A percentile compares a stretch with the other conserved stretches of the same genome.
phyloP scores from a whole-genome alignment of 2,888 invertebrate genomes.

The Drosophila paramelanica region DNA sequence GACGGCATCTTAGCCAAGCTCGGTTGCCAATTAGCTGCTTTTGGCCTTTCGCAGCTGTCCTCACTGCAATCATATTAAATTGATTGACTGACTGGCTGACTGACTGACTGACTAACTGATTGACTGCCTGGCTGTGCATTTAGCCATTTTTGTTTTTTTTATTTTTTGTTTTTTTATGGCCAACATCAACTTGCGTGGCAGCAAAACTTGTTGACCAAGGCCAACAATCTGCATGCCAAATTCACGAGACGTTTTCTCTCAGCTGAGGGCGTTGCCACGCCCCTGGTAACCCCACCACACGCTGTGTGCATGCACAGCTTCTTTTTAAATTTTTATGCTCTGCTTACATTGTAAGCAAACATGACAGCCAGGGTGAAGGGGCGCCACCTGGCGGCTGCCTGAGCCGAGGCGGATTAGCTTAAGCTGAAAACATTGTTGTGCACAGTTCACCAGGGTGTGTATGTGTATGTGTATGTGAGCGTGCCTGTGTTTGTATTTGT shows the following conservation, averaged over 20 bases:
- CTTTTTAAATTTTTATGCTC: slow-evolving; percentile 38
- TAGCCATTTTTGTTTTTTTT: neutral
- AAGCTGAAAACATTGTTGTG: slow-evolving; percentile 47
- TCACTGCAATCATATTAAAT: slow-evolving; percentile 35
- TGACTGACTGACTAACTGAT: slow-evolving; percentile 40
- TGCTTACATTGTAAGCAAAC: slow-evolving; percentile 37
- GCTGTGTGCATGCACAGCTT: slow-evolving; percentile 14
- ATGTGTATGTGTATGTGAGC: slow-evolving; percentile 1
- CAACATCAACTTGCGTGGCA: slow-evolving; percentile 21
- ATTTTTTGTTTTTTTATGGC: slow-evolving; percentile 14
- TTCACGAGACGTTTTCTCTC: slow-evolving; percentile 48
- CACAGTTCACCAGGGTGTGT: slow-evolving; percentile 12
- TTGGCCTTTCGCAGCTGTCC: slow-evolving; percentile 33
- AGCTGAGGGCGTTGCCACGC: neutral
- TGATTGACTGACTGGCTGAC: slow-evolving; percentile 36
- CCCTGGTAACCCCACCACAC: neutral
- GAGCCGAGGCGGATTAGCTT: slow-evolving; percentile 25
- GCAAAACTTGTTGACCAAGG: slow-evolving; percentile 58
- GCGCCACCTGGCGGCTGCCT: neutral
- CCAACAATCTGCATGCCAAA: slow-evolving; percentile 60
- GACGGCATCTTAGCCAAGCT: neutral
- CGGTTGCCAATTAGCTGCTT: slow-evolving; percentile 31
- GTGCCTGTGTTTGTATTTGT: slow-evolving; percentile 16
- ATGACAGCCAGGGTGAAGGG: slow-evolving; percentile 3
- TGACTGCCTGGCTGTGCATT: slow-evolving; percentile 30